Evolutionary conservation across 2,888 invertebrate species (phyloP), one percentile per base, ranked within the genome.

Genomic region (Creontiades dilutus): DNA sequence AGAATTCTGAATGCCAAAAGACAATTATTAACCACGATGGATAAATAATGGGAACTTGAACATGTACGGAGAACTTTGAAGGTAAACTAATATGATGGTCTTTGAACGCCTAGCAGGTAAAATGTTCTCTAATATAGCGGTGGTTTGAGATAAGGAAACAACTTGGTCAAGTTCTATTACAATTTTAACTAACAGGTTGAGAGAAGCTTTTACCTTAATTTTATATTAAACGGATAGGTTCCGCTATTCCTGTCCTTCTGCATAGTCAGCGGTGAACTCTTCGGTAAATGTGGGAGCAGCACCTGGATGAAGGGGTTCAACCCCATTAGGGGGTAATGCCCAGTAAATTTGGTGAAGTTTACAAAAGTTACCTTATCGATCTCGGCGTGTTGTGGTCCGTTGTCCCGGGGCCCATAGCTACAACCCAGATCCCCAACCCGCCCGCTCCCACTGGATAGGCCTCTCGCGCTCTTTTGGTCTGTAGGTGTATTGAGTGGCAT

Each of bases 341-440:
- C 61, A 46, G 27, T 76, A 76, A 76, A 76, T 76, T 76, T 76
- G 76, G 76, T 12, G n/a, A 76, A 76, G 27, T 76, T 76, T 76
- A 28, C 76, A 76, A 76, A 76, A 76, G 76, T 76, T 76, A 46
- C 76, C 76, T 13, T 37, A 37, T 37, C 37, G 76, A 76, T 76
- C 76, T 76, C 12, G 46, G 76, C 27, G 76, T 76, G 76, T 76
- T 76, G 76, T 76, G 76, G 76, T 76, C 76, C 28, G 76, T 76
- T 76, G 76, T 76, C 76, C 76, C 14, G 76, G 76, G 76, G 14
- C 75, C 76, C 76, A n/a, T 28, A 27, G 46, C 76, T 76, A 76
- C 76, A 12, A 76, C 13, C 37, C 76, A 13, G n/a, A n/a, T 16
- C n/a, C 76, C 75, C 76, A 7, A 76, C 76, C 76, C 76, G 4